phyloP scores from a whole-genome alignment of 1,140 invertebrate genomes.

The silkworm (Bombyx mori) region DNA sequence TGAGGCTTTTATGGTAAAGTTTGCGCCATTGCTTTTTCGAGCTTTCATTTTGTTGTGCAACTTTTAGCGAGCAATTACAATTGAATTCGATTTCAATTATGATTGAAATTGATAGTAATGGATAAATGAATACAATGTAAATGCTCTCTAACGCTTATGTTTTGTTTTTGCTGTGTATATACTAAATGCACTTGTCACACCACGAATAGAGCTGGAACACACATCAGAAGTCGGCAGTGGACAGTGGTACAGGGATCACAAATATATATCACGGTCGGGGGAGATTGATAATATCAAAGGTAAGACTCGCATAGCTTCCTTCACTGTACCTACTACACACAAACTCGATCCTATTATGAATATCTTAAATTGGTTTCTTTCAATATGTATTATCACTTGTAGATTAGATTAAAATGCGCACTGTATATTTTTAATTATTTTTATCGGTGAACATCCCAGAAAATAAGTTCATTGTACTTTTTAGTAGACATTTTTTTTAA shows the following conservation, averaged over 20 bases:
- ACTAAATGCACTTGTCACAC: conserved; percentile 64
- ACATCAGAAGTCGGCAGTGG: conserved; percentile 70
- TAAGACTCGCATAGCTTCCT: conserved; percentile 37
- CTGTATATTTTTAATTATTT: too few relatives aligned
- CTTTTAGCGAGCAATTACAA: background rate
- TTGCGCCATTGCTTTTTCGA: conserved; percentile 45
- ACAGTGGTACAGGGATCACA: conserved; percentile 74
- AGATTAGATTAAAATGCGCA: too few relatives aligned
- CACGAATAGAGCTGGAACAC: conserved; percentile 69
- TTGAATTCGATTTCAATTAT: background rate
- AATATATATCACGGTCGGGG: conserved; percentile 74
- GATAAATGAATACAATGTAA: background rate
- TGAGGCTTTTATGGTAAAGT: conserved; percentile 9
- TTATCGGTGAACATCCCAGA: too few relatives aligned
- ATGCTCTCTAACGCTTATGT: conserved; percentile 5
- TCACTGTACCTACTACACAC: conserved; percentile 10
- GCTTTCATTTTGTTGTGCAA: conserved; percentile 54
- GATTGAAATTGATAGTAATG: too few relatives aligned
- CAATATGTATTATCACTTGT: too few relatives aligned
- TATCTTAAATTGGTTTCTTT: too few relatives aligned
- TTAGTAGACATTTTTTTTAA: too few relatives aligned
- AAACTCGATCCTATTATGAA: background rate
- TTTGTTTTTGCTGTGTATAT: conserved; percentile 68
- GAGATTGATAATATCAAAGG: conserved; percentile 69
- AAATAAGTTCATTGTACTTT: too few relatives aligned